phyloP scores from a whole-genome alignment of 2,113 vertebrate genomes.

The Sisor rabdophorus region DNA sequence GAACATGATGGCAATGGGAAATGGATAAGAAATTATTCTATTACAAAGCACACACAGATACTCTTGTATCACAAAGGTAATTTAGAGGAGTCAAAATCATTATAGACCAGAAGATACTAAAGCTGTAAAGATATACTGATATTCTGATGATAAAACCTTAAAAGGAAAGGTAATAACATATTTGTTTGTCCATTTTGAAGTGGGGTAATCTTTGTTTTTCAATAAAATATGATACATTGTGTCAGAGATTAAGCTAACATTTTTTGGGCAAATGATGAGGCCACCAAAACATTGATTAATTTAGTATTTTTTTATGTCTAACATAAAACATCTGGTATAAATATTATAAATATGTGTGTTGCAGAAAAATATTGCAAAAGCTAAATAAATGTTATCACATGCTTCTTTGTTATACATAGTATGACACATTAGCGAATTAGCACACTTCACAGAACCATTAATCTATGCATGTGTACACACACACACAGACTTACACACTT shows the following conservation, averaged over 20 bases:
- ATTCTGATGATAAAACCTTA: neutral
- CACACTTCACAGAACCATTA: neutral
- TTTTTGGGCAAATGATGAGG: neutral
- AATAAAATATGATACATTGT: neutral
- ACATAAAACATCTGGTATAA: neutral
- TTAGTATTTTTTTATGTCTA: neutral
- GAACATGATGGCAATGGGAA: neutral
- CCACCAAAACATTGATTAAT: neutral
- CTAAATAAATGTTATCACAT: neutral
- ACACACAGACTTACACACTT: constrained; percentile 16
- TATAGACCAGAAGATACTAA: neutral
- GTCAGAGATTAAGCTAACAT: constrained; percentile 1
- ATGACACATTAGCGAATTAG: neutral
- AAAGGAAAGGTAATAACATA: neutral
- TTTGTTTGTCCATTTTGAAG: neutral
- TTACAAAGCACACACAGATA: neutral
- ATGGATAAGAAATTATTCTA: neutral
- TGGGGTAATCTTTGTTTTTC: neutral
- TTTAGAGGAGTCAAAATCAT: neutral
- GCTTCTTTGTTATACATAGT: constrained; percentile 1
- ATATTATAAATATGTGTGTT: constrained; percentile 9
- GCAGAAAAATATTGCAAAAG: neutral
- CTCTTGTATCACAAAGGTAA: neutral
- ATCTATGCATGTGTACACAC: neutral
- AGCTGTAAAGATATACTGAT: neutral